Evolutionary conservation across 2,113 vertebrate species (phyloP), one percentile per base, ranked within the genome.

Genomic region (Eublepharis macularius): DNA sequence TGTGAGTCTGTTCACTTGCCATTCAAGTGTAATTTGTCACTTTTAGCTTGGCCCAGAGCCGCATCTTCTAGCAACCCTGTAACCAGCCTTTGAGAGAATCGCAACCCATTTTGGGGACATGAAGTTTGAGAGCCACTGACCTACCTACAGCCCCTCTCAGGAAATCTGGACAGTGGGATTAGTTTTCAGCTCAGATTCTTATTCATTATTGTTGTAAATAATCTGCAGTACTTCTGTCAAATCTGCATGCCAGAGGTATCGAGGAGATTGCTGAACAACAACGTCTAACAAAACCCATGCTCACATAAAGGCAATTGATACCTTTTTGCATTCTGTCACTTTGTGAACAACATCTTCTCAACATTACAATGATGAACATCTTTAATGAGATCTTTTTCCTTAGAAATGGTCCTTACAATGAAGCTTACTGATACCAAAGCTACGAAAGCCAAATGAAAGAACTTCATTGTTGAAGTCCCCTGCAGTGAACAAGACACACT

Each of bases 361-460:
- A 91, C 14, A 89, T 2, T 6, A 87, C 16, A 86, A 69, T 49
- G 88, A 87, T 49, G 68, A 19, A 77, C 69, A 69, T 81, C 81
- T 85, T 32, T 36, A n/a, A 11, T 88, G 12, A 1, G 84, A 92
- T 2, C 19, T 32, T 86, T 1, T 68, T 87, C 1, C 2, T 43
- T 82, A 80, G 51, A 82, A 89, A 81, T 84, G 87, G 51, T 63
- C n/a, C 88, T 36, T 69, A 82, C 49, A 91, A 86, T 47, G 49
- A 88, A 83, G 21, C 76, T 29, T n/a, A 47, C 7, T 3, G 32
- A 70, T 66, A 76, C 24, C 77, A 26, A 94, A 93, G 69, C 70
- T 69, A 63, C 12, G 70, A 75, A 90, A 82, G 76, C 29, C 73
- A 43, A 36, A 77, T 36, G 39, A 85, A 84, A 21, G 32, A 0